Evolutionary conservation across 2,888 invertebrate genomes (phyloP), one percentile per base, ranked within the genome.

Genomic region (Lasioglossum calceatum): DNA sequence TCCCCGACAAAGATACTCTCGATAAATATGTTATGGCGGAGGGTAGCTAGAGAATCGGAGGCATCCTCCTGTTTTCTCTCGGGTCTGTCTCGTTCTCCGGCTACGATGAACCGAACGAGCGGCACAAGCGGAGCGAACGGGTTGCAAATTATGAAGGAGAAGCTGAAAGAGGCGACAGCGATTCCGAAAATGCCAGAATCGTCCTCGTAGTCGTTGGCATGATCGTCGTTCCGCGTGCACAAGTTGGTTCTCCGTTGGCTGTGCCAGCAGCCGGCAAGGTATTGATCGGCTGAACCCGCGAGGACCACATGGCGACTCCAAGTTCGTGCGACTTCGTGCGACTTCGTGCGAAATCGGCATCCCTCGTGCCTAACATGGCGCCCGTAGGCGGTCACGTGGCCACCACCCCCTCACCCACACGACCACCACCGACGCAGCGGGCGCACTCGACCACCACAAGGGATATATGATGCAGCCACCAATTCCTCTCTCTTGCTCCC

Each of bases 301-400:
- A 93, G 92, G 92, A 94, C 94, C 94, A 94, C 94, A 94, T 94
- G 94, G 94, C 92, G 92, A 92, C 92, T 93, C 91, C 90, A 67
- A 67, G 36, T 61, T 61, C 61, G 61, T 61, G 61, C 61, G 61
- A 76, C 89, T 61, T 61, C 61, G 61, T 61, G 61, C 27, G 61
- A 76, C 89, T 91, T 93, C 95, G 94, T 90, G 91, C 90, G 85
- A 79, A 88, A 92, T 91, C 93, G 92, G 75, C 87, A 88, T 85
- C 82, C 83, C 87, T 86, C 90, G 89, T 79, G 87, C 82, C 90
- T 91, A 94, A 94, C 93, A 95, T 95, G 94, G 94, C 95, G 93
- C 87, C 88, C 87, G 87, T 88, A 89, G 87, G 87, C 88, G 90
- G 88, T 87, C 88, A 89, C 89, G 91, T 91, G 91, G 88, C 77